A percentile compares a stretch with the other conserved stretches of the same genome.
Evolutionary conservation across 2,888 invertebrate genomes (phyloP).

Genomic region (Ypsolopha sequella): DNA sequence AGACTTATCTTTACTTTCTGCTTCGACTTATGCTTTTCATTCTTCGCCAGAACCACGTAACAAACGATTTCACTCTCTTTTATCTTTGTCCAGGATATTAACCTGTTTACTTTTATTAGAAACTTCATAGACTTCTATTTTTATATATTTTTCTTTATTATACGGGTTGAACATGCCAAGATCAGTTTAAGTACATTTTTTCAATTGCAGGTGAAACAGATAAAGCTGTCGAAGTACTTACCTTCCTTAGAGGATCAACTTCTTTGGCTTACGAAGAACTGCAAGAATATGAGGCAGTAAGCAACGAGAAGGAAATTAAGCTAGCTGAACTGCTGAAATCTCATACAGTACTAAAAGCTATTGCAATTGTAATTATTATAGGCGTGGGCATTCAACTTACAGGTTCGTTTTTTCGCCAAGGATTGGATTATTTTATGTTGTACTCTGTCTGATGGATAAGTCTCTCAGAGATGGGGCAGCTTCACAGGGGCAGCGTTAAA

Average conservation of each 20-base stretch:
- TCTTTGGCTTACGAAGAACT: conserved; percentile 10
- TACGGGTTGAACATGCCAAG: background rate
- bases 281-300: conserved; percentile 8
- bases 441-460: no score
- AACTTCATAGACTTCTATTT: background rate
- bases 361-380: conserved; percentile 19
- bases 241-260: conserved; percentile 9
- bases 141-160: background rate
- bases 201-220: conserved; percentile 11
- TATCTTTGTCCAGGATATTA: background rate
- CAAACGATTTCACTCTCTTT: no score
- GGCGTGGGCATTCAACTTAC: conserved; percentile 20
- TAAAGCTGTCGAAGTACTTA: conserved; percentile 10
- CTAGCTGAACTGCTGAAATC: conserved; percentile 17
- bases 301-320: conserved; percentile 11
- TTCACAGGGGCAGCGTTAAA: no score
- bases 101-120: background rate
- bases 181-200: background rate
- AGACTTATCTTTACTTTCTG: no score
- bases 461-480: no score
- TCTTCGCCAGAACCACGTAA: no score
- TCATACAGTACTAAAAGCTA: conserved; percentile 20
- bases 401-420: conserved; percentile 7
- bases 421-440: no score
- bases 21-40: no score